Base-by-base conservation (phyloP, 1,140 invertebrate species). In the Homalodisca vitripennis region DNA sequence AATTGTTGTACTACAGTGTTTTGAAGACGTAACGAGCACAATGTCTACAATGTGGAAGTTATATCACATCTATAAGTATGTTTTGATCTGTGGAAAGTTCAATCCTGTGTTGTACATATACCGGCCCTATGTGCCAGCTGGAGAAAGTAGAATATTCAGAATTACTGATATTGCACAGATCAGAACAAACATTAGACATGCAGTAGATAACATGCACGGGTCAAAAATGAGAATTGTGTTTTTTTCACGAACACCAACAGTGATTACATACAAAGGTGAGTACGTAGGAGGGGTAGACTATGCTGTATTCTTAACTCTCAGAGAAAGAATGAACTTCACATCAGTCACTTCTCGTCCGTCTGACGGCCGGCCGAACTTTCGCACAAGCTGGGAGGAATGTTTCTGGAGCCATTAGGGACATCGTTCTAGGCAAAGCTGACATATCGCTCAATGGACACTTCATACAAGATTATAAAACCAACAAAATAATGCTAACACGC, bases 371-470 rank as follows among this genome's bases (percentile, higher is more conserved):
- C 13, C 6, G 6, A 26, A 60, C 24, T 10, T 60, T 60, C 26
- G 29, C 55, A 27, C 55, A 60, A 27, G 55, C 26, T 27, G 55
- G 55, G 26, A 24, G 29, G 10, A 29, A 60, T 6, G 26, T 30
- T 2, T 27, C 55, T 27, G 55, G 55, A 27, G 26, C 55, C 14
- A 26, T 27, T 27, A 60, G 55, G 29, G 55, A 60, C 55, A 26
- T 60, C 10, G 26, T 60, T 24, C 14, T 60, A 3, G 55, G 55
- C 2, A 60, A 60, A 14, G 55, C 27, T 12, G 24, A 60, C 24
- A 60, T 60, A 26, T 22, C 55, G 10, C 24, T 60, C n/a, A 60
- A 60, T 26, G 55, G 24, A 2, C 55, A 60, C 55, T 60, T 60
- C 13, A 6, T 60, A 2, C 2, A 26, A 27, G 55, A 60, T 29